Conservation (phyloP, 2,797 vertebrate species). For the Gymnopithys bicolor region DNA sequence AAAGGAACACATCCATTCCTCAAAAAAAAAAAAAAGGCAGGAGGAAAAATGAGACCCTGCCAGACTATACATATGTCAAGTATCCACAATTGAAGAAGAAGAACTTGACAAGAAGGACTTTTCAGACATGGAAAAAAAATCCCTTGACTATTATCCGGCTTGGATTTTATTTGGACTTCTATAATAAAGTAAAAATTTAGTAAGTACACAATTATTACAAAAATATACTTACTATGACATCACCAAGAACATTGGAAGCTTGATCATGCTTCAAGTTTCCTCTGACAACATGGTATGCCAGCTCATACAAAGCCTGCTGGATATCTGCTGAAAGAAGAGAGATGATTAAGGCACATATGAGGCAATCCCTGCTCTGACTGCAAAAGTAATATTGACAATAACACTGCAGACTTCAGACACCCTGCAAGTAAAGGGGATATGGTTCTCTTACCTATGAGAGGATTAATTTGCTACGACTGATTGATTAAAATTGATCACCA, state of each 20-base stretch:
- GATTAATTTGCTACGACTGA: not conserved
- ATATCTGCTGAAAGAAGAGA: constrained; percentile 83
- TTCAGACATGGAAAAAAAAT: not conserved
- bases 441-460: not conserved
- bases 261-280: constrained; percentile 95
- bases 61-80: not conserved
- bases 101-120: not conserved
- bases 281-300: constrained; percentile 92
- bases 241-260: constrained; percentile 87
- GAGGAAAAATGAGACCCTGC: not conserved
- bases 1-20: not conserved
- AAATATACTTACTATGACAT: constrained; percentile 88
- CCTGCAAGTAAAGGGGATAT: not conserved
- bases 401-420: not conserved
- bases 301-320: constrained; percentile 92
- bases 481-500: not conserved
- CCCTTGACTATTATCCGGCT: not conserved
- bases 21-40: not conserved
- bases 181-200: not conserved
- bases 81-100: not conserved
- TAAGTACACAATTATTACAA: not conserved
- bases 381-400: not conserved
- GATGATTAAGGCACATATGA: not conserved
- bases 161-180: not conserved
- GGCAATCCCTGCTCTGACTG: not conserved